These are phyloP conservation scores for Champsocephalus gunnari DNA, from an alignment of 2,797 vertebrate species.

Conservation along the genomic window DNA sequence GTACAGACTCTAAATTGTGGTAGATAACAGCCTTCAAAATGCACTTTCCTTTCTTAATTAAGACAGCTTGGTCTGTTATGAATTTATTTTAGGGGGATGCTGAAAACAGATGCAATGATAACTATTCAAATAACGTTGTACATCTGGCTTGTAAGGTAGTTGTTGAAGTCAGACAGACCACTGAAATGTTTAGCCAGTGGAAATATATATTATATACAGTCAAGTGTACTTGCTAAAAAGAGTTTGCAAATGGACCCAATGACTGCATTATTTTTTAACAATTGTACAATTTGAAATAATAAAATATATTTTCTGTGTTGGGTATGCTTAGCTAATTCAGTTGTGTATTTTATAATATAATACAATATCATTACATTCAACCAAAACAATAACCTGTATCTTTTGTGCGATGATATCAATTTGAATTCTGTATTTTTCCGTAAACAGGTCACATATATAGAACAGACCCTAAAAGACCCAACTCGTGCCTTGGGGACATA, in stretches of 20 bases:
- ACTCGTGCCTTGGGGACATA: constrained; percentile 94
- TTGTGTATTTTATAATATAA: neutral
- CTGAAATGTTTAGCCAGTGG: neutral
- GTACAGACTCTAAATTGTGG: no score
- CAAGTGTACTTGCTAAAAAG: no score
- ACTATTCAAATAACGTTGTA: neutral
- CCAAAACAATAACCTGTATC: neutral
- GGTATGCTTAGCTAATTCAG: neutral
- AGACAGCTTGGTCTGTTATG: neutral
- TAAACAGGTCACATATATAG: constrained; percentile 91
- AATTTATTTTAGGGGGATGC: neutral
- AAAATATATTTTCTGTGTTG: neutral
- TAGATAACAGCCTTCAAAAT: neutral
- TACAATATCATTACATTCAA: neutral
- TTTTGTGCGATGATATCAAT: neutral
- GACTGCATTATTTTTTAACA: neutral
- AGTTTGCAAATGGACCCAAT: neutral
- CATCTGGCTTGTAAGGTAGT: neutral
- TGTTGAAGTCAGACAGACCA: neutral
- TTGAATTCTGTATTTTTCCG: constrained; percentile 7
- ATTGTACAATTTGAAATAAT: neutral
- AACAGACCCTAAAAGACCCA: constrained; percentile 93
- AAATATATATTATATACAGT: neutral
- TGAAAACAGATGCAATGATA: constrained; percentile 11
- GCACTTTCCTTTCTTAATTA: neutral